These are phyloP conservation scores for Thermophis baileyi DNA, from an alignment of 2,113 vertebrate species.

Conservation along the genomic window DNA sequence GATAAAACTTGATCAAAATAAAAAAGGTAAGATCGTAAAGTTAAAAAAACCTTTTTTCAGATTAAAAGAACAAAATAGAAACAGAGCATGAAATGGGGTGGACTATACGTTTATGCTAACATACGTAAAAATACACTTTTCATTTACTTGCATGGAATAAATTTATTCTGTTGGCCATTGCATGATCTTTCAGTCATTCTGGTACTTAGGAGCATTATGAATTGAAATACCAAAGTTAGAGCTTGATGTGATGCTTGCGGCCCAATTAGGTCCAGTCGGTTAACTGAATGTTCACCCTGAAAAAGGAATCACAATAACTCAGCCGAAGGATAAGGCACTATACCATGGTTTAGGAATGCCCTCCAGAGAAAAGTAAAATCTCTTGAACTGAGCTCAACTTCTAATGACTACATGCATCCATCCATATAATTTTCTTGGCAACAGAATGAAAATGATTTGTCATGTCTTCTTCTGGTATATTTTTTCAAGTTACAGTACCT, in stretches of 20 bases:
- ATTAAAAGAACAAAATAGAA: background rate
- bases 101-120: background rate
- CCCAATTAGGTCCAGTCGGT: background rate
- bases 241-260: background rate
- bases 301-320: background rate
- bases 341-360: background rate
- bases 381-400: background rate
- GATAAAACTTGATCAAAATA: background rate
- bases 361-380: background rate
- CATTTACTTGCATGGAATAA: background rate
- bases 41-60: background rate
- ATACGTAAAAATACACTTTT: background rate
- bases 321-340: background rate
- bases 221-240: background rate
- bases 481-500: background rate
- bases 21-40: background rate
- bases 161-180: background rate
- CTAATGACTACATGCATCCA: background rate
- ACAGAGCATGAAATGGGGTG: background rate
- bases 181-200: background rate
- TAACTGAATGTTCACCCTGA: background rate
- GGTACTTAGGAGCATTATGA: background rate
- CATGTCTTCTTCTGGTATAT: background rate
- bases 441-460: background rate
- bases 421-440: background rate